Conservation (phyloP, 2,888 invertebrate species). For the Chironomus riparius region DNA sequence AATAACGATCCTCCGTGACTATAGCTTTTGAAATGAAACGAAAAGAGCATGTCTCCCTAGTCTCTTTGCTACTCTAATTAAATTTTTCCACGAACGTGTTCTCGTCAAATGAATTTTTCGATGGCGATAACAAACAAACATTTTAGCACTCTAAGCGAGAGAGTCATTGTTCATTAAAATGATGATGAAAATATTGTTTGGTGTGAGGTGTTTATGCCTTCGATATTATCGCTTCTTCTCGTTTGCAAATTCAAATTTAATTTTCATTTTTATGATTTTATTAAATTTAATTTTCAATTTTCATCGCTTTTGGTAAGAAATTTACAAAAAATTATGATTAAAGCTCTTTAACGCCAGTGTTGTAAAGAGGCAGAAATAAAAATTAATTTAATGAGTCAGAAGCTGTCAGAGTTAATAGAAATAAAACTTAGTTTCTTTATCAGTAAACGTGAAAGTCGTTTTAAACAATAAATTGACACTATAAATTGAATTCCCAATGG, state of each 20-base stretch:
- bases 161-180: neutral
- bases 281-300: no score
- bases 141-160: neutral
- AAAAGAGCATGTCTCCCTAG: neutral
- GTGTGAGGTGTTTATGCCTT: neutral
- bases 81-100: constrained; percentile 8
- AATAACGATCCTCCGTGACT: neutral
- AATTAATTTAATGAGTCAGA: no score
- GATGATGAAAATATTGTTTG: neutral
- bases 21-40: neutral
- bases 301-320: no score
- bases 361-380: no score
- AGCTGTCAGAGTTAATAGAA: no score
- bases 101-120: constrained; percentile 3
- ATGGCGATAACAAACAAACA: constrained; percentile 2
- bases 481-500: no score
- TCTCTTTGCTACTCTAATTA: neutral
- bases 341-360: no score
- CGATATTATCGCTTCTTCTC: neutral
- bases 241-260: neutral
- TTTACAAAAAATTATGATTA: no score
- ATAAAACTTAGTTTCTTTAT: no score
- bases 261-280: no score
- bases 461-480: no score
- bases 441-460: no score